phyloP scores from a whole-genome alignment of 2,888 invertebrate species.

The Allolobophora icterica region DNA sequence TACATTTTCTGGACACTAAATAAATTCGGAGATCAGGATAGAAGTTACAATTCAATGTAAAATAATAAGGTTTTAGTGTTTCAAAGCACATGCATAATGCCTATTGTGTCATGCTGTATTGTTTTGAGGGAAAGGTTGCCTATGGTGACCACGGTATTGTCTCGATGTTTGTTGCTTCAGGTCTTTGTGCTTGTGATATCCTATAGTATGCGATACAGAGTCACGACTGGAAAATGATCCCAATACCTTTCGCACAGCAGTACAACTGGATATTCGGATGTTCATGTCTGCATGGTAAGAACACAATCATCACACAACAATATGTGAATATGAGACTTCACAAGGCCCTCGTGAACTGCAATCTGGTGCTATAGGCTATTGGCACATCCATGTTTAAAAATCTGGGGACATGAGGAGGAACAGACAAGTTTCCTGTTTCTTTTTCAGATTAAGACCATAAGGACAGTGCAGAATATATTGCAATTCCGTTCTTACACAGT shows the following conservation, averaged over 20 bases:
- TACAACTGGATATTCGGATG: no score
- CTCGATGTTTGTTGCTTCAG: neutral
- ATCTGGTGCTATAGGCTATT: neutral
- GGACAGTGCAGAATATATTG: neutral
- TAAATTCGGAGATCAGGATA: neutral
- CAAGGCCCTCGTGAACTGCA: neutral
- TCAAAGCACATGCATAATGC: neutral
- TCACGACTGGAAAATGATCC: neutral
- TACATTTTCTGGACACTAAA: neutral
- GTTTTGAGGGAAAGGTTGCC: neutral
- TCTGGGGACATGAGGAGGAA: neutral
- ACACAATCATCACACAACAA: neutral
- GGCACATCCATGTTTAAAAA: neutral
- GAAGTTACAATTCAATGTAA: neutral
- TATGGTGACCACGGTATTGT: neutral
- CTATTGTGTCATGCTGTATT: neutral
- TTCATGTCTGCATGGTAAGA: neutral
- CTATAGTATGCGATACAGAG: neutral
- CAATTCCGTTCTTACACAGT: neutral
- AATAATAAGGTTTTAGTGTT: neutral
- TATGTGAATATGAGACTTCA: neutral
- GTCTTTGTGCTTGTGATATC: neutral
- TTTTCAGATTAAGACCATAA: neutral
- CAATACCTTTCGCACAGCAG: neutral
- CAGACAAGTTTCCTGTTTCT: neutral